A percentile compares a stretch with the other conserved stretches of the same genome.
phyloP scores from a whole-genome alignment of 2,797 vertebrate species.

The Sebastes ruberrimus region DNA sequence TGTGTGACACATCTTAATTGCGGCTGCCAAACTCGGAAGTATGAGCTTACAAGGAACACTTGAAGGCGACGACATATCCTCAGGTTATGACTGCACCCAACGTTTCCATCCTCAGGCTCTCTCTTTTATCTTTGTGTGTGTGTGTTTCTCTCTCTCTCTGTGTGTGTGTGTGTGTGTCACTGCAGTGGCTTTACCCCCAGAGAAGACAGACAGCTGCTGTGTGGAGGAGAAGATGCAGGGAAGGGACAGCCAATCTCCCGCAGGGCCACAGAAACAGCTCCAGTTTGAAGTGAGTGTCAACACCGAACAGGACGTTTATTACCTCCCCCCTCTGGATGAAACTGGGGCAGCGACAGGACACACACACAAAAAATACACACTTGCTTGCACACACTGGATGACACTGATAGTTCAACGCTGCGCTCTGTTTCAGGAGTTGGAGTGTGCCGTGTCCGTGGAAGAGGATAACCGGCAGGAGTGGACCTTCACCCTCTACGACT shows the following conservation, averaged over 20 bases:
- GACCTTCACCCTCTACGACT: slow-evolving; percentile 99
- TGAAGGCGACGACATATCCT: slow-evolving; percentile 57
- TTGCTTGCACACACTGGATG: neutral
- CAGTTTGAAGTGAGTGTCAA: slow-evolving; percentile 94
- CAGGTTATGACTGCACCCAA: slow-evolving; percentile 67
- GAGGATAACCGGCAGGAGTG: slow-evolving; percentile 98
- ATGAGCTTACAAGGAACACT: slow-evolving; percentile 52
- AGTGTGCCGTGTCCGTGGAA: slow-evolving; percentile 97
- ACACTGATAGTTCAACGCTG: slow-evolving; percentile 19
- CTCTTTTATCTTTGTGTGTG: slow-evolving; percentile 64
- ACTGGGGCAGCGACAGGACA: slow-evolving; percentile 48
- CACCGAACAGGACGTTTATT: slow-evolving; percentile 58
- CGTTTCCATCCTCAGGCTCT: slow-evolving; percentile 65
- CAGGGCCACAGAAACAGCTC: slow-evolving; percentile 91
- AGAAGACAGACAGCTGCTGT: slow-evolving; percentile 91
- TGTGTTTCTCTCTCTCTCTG: neutral
- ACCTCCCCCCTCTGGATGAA: slow-evolving; percentile 55
- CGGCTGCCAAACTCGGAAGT: slow-evolving; percentile 52
- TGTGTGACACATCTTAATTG: slow-evolving; percentile 61
- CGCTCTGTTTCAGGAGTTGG: slow-evolving; percentile 89
- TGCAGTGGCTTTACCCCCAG: slow-evolving; percentile 94
- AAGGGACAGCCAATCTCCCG: slow-evolving; percentile 82
- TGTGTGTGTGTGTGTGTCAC: slow-evolving; percentile 23
- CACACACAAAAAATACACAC: slow-evolving; percentile 20
- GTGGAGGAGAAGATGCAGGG: slow-evolving; percentile 92